Conservation (phyloP, 2,888 invertebrate genomes). For the Drosophila phalerata region DNA sequence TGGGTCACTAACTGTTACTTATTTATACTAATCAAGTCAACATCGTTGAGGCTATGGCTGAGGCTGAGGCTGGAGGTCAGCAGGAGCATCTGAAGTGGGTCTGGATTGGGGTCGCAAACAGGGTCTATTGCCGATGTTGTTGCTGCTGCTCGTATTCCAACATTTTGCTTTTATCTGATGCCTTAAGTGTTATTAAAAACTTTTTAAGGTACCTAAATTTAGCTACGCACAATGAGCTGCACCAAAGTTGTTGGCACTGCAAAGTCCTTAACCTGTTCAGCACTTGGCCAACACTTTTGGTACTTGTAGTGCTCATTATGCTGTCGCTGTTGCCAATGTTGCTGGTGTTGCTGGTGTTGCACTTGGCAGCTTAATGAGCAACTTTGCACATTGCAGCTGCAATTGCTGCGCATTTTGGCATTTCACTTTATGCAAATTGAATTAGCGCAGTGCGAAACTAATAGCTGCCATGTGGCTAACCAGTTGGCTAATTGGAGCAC, state of each 20-base stretch:
- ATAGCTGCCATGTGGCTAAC: slow-evolving; percentile 25
- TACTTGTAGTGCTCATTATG: slow-evolving; percentile 37
- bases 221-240: slow-evolving; percentile 47
- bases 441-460: slow-evolving; percentile 20
- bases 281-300: slow-evolving; percentile 47
- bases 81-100: background rate
- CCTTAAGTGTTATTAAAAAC: slow-evolving; percentile 74
- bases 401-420: slow-evolving; percentile 13
- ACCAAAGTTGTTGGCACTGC: slow-evolving; percentile 16
- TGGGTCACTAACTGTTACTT: slow-evolving; percentile 78
- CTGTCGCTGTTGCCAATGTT: slow-evolving; percentile 12
- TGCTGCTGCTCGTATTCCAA: slow-evolving; percentile 15
- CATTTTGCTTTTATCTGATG: slow-evolving; percentile 55
- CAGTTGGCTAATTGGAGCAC: slow-evolving; percentile 51
- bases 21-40: slow-evolving; percentile 76
- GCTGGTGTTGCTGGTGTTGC: slow-evolving; percentile 14
- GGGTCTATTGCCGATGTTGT: slow-evolving; percentile 7
- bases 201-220: slow-evolving; percentile 70
- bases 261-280: slow-evolving; percentile 33
- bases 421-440: slow-evolving; percentile 44
- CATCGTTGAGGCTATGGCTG: background rate
- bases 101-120: slow-evolving; percentile 1
- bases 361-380: slow-evolving; percentile 53
- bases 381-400: slow-evolving; percentile 30
- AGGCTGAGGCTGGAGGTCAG: slow-evolving; percentile 3